Base-by-base conservation (phyloP, 53 echinoderm and acorn worm genomes). In the Holothuria scabra region DNA sequence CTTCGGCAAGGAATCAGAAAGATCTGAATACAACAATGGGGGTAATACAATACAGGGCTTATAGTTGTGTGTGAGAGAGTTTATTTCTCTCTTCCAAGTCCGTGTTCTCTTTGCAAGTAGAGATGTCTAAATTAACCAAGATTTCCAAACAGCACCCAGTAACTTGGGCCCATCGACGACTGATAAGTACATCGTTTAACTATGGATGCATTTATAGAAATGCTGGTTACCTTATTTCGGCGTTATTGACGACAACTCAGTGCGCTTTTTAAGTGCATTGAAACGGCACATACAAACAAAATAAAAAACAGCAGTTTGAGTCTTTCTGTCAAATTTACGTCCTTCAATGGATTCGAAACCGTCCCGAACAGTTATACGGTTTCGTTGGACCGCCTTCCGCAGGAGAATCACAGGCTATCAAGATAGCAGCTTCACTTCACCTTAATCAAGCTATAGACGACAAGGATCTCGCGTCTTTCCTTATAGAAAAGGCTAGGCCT, bases 151-250 rank as follows among this genome's bases (percentile, higher is more conserved):
- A 83, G 72, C 72, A 71, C 59, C 84, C 70, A 32, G 59, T 25
- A 22, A 84, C 72, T 20, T 84, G 71, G 84, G 72, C 68, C 1
- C 84, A 84, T 57, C 59, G 72, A 19, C 70, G 59, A 5, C 72
- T 84, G 12, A 84, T 84, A 57, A 38, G 28, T 59, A 84, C 60
- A 57, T 60, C 84, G 33, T 71, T 84, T 35, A 58, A 70, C n/a
- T 84, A 69, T 26, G 59, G 37, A 57, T 56, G 33, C 32, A 74
- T 74, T 21, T 24, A 74, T 22, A 74, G 19, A 3, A 74, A 74
- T 48, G 46, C 74, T 35, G 35, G 35, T 35, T 35, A 35, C 33
- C 37, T 6, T 35, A 35, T 35, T 18, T 70, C 38, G 37, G 35
- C 34, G n/a, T 41, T 70, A 34, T 41, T 70, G 12, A 70, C 34